Conservation (phyloP, 1,140 invertebrate species). For the Antheraea pernyi region DNA sequence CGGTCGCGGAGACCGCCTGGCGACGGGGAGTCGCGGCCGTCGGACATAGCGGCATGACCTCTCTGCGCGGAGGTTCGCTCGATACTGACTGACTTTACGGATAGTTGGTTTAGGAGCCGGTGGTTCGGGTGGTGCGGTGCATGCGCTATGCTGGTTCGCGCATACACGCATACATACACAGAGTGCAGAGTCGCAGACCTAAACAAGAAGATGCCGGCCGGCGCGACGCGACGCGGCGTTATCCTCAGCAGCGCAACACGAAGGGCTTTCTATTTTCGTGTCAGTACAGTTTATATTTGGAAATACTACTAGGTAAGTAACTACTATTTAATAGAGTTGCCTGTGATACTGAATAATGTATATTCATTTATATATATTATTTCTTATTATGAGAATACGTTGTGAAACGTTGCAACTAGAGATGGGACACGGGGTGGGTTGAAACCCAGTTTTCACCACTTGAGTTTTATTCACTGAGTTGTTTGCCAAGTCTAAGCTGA, state of each 20-base stretch:
- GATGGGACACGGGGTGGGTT: no score
- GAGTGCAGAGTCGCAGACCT: background rate
- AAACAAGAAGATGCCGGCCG: background rate
- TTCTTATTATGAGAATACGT: no score
- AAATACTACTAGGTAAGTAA: background rate
- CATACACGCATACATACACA: slow-evolving; percentile 22
- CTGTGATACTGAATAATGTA: no score
- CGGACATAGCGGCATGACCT: slow-evolving; percentile 74
- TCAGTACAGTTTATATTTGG: slow-evolving; percentile 12
- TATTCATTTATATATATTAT: no score
- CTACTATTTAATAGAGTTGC: background rate
- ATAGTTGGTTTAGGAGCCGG: slow-evolving; percentile 23
- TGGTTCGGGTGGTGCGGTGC: slow-evolving; percentile 36
- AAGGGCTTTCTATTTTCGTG: background rate
- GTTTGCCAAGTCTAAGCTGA: no score
- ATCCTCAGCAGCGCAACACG: slow-evolving; percentile 39
- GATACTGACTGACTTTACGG: slow-evolving; percentile 60
- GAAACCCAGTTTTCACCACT: no score
- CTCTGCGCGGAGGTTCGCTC: slow-evolving; percentile 66
- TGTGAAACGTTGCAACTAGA: no score
- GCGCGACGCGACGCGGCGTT: slow-evolving; percentile 28
- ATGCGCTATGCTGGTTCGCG: slow-evolving; percentile 35
- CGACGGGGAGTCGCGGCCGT: slow-evolving; percentile 75
- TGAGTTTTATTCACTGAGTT: no score
- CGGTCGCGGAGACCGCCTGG: slow-evolving; percentile 82